Base-by-base conservation (phyloP, 2,113 vertebrate genomes). In the Carollia perspicillata region DNA sequence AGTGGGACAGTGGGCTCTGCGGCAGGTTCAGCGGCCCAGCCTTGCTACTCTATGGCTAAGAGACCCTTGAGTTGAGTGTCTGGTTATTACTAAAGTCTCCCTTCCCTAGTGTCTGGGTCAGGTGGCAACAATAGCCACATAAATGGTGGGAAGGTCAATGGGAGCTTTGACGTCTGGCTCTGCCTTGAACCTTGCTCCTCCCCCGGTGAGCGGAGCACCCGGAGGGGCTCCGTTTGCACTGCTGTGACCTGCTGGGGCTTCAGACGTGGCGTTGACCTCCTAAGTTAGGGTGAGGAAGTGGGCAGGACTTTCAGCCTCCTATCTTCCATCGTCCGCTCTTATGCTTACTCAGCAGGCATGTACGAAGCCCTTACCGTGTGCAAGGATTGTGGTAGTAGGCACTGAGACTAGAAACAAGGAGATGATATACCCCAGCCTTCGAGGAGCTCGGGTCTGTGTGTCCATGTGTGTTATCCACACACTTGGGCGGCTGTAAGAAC, bases 391-490 rank as follows among this genome's bases (percentile, higher is more conserved):
- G 2, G 22, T 80, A 79, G 51, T 42, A 65, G 60, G n/a, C n/a
- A 12, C 23, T 53, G 23, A 42, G 53, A 75, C n/a, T 44, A 49
- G 68, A 74, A 53, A 20, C 20, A 28, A 3, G 16, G 51, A 3
- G 5, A 16, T 14, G 23, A 9, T 30, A 33, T 2, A 51, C 66
- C n/a, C 71, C 2, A 16, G 30, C 33, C 71, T n/a, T 85, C 22
- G 8, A 23, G 20, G 35, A 26, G 22, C 26, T 35, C 5, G 3
- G 20, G 13, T 35, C 53, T 40, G 0, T 9, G 3, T 69, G 28
- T 40, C n/a, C 49, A 44, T 7, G 13, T 22, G 49, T 66, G 37
- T 51, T 63, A 12, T 53, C 37, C 22, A 10, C 51, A 40, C 37
- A 16, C 47, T 33, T 20, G 65, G 28, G 33, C 26, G 22, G 8